Evolutionary conservation across 2,888 invertebrate species (phyloP).

Genomic region (Pseudoips prasinana): DNA sequence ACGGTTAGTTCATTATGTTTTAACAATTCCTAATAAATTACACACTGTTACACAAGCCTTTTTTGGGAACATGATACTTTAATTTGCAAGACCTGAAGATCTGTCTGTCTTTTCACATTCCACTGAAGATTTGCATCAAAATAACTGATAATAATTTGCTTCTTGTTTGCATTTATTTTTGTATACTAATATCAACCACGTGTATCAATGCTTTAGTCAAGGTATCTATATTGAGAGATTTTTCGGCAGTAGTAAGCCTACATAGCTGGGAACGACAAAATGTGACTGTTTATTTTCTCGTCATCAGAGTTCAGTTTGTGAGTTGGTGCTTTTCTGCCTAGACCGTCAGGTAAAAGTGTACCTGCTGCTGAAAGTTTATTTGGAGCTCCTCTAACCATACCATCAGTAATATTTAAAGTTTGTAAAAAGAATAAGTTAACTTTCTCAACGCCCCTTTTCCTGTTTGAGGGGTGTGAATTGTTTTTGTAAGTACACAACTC

Average conservation of each 20-base stretch:
- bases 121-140: slow-evolving; percentile 1
- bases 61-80: slow-evolving; percentile 30
- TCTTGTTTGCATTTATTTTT: slow-evolving; percentile 1
- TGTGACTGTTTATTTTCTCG: slow-evolving; percentile 16
- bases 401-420: slow-evolving; percentile 16
- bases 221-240: slow-evolving; percentile 1
- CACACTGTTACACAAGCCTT: slow-evolving; percentile 28
- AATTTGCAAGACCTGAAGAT: slow-evolving; percentile 6
- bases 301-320: slow-evolving; percentile 12
- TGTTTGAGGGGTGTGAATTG: slow-evolving; percentile 4
- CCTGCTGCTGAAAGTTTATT: slow-evolving; percentile 17
- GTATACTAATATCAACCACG: slow-evolving; percentile 7
- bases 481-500: neutral
- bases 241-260: slow-evolving; percentile 26
- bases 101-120: slow-evolving; percentile 1
- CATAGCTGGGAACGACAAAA: slow-evolving; percentile 26
- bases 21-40: slow-evolving; percentile 19
- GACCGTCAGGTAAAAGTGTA: slow-evolving; percentile 22
- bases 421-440: slow-evolving; percentile 7
- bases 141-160: too few species aligned
- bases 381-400: slow-evolving; percentile 26
- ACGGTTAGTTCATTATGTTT: too few species aligned
- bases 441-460: slow-evolving; percentile 4
- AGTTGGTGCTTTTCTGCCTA: slow-evolving; percentile 13
- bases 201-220: too few species aligned